These are phyloP conservation scores for Aphelinus certus DNA, from an alignment of 1,140 invertebrate species.

Conservation along the genomic window DNA sequence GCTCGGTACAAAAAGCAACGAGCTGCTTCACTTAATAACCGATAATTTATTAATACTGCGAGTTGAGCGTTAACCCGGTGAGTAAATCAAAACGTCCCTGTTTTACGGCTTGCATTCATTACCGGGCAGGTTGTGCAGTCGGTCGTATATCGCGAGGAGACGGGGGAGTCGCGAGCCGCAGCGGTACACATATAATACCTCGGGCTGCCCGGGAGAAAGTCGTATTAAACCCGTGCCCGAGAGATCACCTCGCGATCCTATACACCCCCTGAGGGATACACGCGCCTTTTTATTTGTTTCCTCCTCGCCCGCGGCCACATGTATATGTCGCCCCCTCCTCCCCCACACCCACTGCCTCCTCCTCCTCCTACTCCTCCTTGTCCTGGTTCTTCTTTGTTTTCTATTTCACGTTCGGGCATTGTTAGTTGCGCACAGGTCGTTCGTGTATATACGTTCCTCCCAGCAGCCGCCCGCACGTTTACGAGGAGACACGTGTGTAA, in stretches of 20 bases:
- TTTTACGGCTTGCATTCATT: conserved; percentile 63
- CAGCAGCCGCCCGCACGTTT: no score
- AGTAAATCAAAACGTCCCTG: conserved; percentile 62
- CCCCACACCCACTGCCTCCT: no score
- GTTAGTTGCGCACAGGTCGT: no score
- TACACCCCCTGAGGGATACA: conserved; percentile 1
- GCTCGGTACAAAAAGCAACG: conserved; percentile 19
- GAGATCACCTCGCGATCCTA: conserved; percentile 26
- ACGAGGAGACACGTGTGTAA: no score
- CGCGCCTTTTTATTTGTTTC: conserved; percentile 15
- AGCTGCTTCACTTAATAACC: conserved; percentile 54
- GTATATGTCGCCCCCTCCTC: no score
- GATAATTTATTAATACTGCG: conserved; percentile 61
- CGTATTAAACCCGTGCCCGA: conserved; percentile 19
- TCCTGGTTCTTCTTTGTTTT: no score
- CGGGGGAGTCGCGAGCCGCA: not conserved
- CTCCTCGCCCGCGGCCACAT: conserved; percentile 3
- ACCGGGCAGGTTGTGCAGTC: conserved; percentile 53
- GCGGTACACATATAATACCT: not conserved
- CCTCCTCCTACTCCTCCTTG: no score
- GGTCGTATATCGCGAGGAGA: conserved; percentile 57
- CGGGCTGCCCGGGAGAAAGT: conserved; percentile 1
- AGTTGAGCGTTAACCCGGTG: conserved; percentile 50
- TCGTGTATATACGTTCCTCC: no score
- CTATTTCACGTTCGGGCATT: no score